phyloP scores from a whole-genome alignment of 2,113 vertebrate genomes.

The Columbina picui region DNA sequence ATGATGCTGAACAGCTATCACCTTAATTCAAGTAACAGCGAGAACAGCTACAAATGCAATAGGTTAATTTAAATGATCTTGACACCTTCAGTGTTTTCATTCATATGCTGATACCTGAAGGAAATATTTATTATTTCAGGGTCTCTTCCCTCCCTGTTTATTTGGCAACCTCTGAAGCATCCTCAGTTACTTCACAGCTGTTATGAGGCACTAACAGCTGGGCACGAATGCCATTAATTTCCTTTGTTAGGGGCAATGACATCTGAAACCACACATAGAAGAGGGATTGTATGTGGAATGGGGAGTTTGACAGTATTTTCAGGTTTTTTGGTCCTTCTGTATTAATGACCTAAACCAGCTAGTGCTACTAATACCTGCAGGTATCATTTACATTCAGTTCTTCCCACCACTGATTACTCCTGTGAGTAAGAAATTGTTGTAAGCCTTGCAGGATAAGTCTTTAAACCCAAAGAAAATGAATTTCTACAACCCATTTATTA shows the following conservation, averaged over 20 bases:
- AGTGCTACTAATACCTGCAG: neutral
- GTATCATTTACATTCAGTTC: rapidly evolving
- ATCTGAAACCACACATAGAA: neutral
- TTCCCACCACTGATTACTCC: neutral
- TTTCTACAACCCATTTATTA: neutral
- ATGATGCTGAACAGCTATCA: rapidly evolving
- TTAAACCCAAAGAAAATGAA: neutral
- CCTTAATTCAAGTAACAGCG: neutral
- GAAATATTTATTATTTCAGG: neutral
- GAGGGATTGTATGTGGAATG: rapidly evolving
- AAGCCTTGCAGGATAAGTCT: neutral
- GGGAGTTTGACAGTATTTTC: neutral
- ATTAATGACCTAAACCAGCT: neutral
- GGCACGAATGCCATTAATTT: neutral
- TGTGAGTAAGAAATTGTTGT: neutral
- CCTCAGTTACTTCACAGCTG: neutral
- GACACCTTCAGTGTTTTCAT: neutral
- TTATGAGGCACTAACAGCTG: neutral
- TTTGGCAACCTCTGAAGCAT: neutral
- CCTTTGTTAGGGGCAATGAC: neutral
- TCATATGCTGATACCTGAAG: neutral
- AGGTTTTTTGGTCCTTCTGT: neutral
- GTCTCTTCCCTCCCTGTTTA: neutral
- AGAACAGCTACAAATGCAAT: neutral
- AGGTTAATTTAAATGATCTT: neutral